Base-by-base conservation (phyloP, 1,140 invertebrate species). In the Polypedilum vanderplanki region DNA sequence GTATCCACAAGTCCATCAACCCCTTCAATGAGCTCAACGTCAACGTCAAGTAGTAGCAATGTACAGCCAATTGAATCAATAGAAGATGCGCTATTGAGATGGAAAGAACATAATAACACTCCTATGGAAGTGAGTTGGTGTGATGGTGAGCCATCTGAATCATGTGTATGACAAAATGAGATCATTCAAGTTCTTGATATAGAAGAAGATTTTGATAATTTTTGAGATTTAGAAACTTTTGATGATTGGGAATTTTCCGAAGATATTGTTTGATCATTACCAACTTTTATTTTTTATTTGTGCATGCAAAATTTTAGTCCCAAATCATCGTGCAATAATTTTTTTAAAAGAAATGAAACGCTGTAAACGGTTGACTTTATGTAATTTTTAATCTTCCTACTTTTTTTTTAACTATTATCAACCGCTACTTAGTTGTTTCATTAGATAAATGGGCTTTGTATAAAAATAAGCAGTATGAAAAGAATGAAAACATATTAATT, bases 41-140 rank as follows among this genome's bases (percentile, higher is more conserved):
- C 41, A 7, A 73, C 18, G 7, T 24, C 22, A 40, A 73, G 40
- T 40, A 74, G 41, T 41, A n/a, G 40, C 40, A 41, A 74, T 46
- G 8, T 46, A 20, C 73, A 74, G 73, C 73, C 73, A 40, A 41
- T 74, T 41, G 41, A 73, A 7, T 18, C 24, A 18, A 41, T 41
- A 18, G 41, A 40, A 46, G 40, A 41, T 20, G 18, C 40, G 3
- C 40, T 41, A 74, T 7, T 41, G n/a, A 7, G 40, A 74, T 46
- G 41, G 73, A 74, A 74, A 46, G 40, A 18, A 40, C 73, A 73
- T 20, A 73, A 57, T 57, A 57, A 80, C 10, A 84, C 83, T 1
- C 83, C 83, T 5, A 84, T 84, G 83, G 83, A 84, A 76, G 82
- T 84, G 7, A 84, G 83, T 77, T 84, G 83, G 83, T 84, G 82